Percentiles rank a stretch among this genome's conserved stretches.
phyloP scores from a whole-genome alignment of 2,797 vertebrate species.

The Oophaga sylvatica region DNA sequence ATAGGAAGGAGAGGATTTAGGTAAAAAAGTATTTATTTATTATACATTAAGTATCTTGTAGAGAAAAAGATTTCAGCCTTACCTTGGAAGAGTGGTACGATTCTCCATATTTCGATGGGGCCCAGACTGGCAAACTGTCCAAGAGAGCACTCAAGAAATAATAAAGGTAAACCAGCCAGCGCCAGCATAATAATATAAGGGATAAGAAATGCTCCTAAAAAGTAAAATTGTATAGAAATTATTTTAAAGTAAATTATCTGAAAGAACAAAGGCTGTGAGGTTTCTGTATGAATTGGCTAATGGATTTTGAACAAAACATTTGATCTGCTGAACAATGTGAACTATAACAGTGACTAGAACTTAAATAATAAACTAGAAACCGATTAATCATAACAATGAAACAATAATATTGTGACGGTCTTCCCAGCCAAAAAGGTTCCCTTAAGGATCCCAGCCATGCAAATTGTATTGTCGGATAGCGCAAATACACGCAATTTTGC shows the following conservation, averaged over 20 bases:
- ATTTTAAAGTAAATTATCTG: background rate
- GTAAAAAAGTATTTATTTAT: background rate
- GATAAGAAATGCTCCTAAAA: constrained; percentile 63
- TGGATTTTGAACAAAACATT: too few relatives aligned
- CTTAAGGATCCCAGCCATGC: too few relatives aligned
- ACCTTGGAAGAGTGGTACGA: constrained; percentile 60
- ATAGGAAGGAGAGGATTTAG: background rate
- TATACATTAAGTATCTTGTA: background rate
- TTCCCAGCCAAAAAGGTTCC: too few relatives aligned
- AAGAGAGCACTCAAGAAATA: constrained; percentile 60
- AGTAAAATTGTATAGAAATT: background rate
- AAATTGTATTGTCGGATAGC: too few relatives aligned
- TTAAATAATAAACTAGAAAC: too few relatives aligned
- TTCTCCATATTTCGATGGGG: constrained; percentile 59
- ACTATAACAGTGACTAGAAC: too few relatives aligned
- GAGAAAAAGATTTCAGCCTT: background rate
- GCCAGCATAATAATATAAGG: constrained; percentile 61
- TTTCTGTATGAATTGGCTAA: too few relatives aligned
- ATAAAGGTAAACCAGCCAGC: constrained; percentile 55
- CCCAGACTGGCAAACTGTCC: constrained; percentile 63
- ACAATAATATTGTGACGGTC: too few relatives aligned
- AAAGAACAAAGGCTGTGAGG: background rate
- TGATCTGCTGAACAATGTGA: too few relatives aligned
- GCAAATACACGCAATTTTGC: too few relatives aligned
- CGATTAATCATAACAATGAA: too few relatives aligned